phyloP scores from a whole-genome alignment of 2,888 invertebrate species.

The Rhimphoctona megacephalus region DNA sequence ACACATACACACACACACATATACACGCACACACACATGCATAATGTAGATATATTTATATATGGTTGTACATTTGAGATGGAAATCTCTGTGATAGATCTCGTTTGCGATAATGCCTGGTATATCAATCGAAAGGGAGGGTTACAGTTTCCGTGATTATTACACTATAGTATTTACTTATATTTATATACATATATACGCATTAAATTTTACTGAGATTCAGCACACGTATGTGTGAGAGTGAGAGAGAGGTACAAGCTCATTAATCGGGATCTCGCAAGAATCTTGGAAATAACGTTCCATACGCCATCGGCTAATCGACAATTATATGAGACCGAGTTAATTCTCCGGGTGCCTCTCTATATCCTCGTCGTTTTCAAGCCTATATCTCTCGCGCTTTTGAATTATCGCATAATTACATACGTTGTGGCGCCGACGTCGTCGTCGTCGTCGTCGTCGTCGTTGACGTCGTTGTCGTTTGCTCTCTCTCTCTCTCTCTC shows the following conservation, averaged over 20 bases:
- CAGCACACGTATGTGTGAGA: background rate
- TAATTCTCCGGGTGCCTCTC: conserved; percentile 69
- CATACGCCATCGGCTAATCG: conserved; percentile 76
- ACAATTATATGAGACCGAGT: conserved; percentile 71
- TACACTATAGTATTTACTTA: conserved; percentile 20
- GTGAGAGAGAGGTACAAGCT: conserved; percentile 54
- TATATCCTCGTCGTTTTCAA: conserved; percentile 43
- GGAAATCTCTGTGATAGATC: conserved; percentile 52
- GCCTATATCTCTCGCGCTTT: conserved; percentile 72
- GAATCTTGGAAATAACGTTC: conserved; percentile 67
- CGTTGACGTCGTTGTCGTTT: conserved; percentile 26
- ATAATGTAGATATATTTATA: background rate
- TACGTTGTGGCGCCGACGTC: conserved; percentile 72
- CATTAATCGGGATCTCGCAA: conserved; percentile 69
- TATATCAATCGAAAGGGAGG: conserved; percentile 58
- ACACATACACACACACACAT: too few species aligned
- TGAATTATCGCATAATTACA: conserved; percentile 80
- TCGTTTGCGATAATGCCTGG: conserved; percentile 46
- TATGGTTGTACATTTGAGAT: background rate
- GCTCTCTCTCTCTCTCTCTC: conserved; percentile 6
- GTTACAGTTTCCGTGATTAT: conserved; percentile 55
- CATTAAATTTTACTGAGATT: background rate
- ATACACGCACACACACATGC: too few species aligned
- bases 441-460: conserved; percentile 42
- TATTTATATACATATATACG: background rate